These are phyloP conservation scores for Eupeodes corollae DNA, from an alignment of 1,140 invertebrate genomes.

Conservation along the genomic window DNA sequence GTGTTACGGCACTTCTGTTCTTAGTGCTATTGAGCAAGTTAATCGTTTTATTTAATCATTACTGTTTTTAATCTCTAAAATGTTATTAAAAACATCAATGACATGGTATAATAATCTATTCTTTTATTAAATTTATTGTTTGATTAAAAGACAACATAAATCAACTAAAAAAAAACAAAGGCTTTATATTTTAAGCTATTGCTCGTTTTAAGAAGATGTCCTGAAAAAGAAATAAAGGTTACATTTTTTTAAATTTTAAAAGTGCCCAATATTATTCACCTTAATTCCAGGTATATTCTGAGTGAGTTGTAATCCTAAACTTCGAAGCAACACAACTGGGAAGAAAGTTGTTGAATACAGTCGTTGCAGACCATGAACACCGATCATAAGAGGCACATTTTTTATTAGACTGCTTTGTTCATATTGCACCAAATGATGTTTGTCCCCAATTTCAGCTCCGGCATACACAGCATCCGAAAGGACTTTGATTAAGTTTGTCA, in stretches of 20 bases:
- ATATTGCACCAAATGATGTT: slow-evolving; percentile 65
- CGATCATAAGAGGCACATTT: slow-evolving; percentile 78
- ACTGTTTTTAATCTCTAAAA: no score
- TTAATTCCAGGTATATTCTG: slow-evolving; percentile 72
- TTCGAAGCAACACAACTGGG: slow-evolving; percentile 70
- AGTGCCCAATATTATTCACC: background rate
- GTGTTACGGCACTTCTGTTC: no score
- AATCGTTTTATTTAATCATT: no score
- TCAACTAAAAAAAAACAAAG: slow-evolving; percentile 13
- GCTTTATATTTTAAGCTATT: slow-evolving; percentile 18
- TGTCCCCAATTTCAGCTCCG: slow-evolving; percentile 59
- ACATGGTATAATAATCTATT: no score
- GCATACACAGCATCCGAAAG: slow-evolving; percentile 57
- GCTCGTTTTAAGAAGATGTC: slow-evolving; percentile 34
- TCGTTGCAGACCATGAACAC: slow-evolving; percentile 76
- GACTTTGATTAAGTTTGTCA: slow-evolving; percentile 55
- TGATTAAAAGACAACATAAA: slow-evolving; percentile 12
- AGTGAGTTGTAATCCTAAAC: slow-evolving; percentile 74
- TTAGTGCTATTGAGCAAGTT: no score
- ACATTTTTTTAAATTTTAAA: slow-evolving; percentile 3
- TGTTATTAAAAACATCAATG: no score
- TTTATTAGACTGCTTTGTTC: slow-evolving; percentile 73
- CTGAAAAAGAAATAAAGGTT: slow-evolving; percentile 1
- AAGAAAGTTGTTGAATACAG: slow-evolving; percentile 67
- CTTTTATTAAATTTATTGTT: slow-evolving; percentile 14